Percentiles rank a stretch among this genome's conserved stretches.
These are phyloP conservation scores for Pemphredon lugubris DNA, from an alignment of 2,888 invertebrate species.

Conservation along the genomic window DNA sequence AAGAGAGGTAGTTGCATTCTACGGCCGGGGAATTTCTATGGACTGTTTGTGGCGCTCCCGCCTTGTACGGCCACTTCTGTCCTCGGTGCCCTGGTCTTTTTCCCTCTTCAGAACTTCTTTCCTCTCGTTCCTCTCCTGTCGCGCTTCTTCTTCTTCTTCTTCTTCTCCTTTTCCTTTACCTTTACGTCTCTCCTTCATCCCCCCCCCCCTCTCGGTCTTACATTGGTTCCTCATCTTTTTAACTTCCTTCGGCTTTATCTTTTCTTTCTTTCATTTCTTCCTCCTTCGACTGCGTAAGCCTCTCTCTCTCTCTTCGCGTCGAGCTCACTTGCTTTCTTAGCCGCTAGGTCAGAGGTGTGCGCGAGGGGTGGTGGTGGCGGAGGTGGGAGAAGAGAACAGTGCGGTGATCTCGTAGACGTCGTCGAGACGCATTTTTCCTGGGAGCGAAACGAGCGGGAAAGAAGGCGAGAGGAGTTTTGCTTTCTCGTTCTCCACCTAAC, in stretches of 20 bases:
- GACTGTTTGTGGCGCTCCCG: conserved; percentile 69
- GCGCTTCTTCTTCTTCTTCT: conserved; percentile 32
- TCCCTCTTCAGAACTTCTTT: conserved; percentile 55
- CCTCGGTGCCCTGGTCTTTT: conserved; percentile 55
- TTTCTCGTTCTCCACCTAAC: conserved; percentile 42
- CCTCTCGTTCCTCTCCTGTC: conserved; percentile 46
- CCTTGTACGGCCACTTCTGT: conserved; percentile 67
- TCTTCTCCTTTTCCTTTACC: conserved; percentile 11
- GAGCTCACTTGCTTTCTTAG: conserved; percentile 27
- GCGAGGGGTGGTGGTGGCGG: no score
- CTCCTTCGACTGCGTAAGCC: conserved; percentile 4
- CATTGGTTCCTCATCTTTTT: conserved; percentile 11
- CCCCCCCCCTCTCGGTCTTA: background rate
- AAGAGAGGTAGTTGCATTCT: conserved; percentile 60
- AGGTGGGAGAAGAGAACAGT: conserved; percentile 17
- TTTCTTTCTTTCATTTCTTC: background rate
- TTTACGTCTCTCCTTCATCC: background rate
- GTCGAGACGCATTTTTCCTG: conserved; percentile 45
- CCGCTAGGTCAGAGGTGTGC: conserved; percentile 14
- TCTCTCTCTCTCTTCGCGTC: conserved; percentile 18
- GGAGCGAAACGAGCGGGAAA: conserved; percentile 31
- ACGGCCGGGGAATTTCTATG: conserved; percentile 64
- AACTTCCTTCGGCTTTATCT: conserved; percentile 15
- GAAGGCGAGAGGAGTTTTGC: conserved; percentile 10
- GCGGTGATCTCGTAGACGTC: conserved; percentile 48